A percentile compares a stretch with the other conserved stretches of the same genome.
These are phyloP conservation scores for Olivierus martensii DNA, from an alignment of 1,140 invertebrate species.

Conservation along the genomic window DNA sequence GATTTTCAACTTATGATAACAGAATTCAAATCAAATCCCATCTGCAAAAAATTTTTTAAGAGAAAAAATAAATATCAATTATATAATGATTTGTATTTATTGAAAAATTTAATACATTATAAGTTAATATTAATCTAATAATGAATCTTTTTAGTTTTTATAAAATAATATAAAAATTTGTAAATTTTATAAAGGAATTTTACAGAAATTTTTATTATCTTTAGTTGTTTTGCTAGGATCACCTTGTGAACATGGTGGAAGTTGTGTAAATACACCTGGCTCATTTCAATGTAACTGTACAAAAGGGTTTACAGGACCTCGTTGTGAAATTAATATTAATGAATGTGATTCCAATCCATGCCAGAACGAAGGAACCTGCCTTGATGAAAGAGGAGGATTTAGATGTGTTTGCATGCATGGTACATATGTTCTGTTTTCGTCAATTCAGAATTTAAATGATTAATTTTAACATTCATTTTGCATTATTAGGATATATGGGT, in stretches of 20 bases:
- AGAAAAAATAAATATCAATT: too few relatives aligned
- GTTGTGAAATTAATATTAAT: constrained; percentile 61
- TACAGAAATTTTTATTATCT: too few relatives aligned
- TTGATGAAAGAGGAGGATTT: constrained; percentile 85
- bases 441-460: background rate
- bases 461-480: background rate
- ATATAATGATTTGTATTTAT: too few relatives aligned
- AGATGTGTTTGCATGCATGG: constrained; percentile 93
- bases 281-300: constrained; percentile 85
- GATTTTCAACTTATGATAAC: too few relatives aligned
- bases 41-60: too few relatives aligned
- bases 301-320: constrained; percentile 75
- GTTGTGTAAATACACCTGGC: constrained; percentile 84
- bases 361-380: constrained; percentile 81
- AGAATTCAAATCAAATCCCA: too few relatives aligned
- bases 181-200: too few relatives aligned
- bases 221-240: constrained; percentile 38
- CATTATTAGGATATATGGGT: constrained; percentile 63
- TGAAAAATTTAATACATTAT: too few relatives aligned
- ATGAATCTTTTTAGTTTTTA: too few relatives aligned
- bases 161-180: too few relatives aligned
- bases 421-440: constrained; percentile 47
- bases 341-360: constrained; percentile 90
- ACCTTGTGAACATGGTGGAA: constrained; percentile 31
- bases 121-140: too few relatives aligned